Base-by-base conservation (phyloP, 2,888 invertebrate species). In the Selenia dentaria region DNA sequence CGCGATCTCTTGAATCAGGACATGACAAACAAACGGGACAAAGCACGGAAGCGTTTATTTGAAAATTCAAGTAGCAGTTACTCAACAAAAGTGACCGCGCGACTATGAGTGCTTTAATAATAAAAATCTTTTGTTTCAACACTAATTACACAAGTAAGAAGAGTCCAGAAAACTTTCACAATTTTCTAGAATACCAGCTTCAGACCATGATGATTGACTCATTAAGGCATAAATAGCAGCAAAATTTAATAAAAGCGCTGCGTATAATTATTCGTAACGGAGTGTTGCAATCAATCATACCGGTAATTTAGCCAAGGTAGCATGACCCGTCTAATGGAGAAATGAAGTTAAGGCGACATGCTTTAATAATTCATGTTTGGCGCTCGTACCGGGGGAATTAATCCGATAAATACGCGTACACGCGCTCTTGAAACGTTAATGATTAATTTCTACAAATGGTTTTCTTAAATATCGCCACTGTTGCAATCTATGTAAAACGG, bases 261-360 rank as follows among this genome's bases (percentile, higher is more conserved):
- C 40, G 25, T 41, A 39, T 62, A 64, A 67, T 66, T 68, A 60
- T 67, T 68, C 60, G 54, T 64, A 63, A 66, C 62, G 39, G 45
- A 54, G 54, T 46, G 60, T 61, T 62, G 64, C 64, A 59, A 75
- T 75, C 71, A 63, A 75, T 75, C 75, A 74, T 71, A 56, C 40
- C 38, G 42, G 66, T 68, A 70, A 73, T 69, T 73, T 70, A 63
- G 62, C 66, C 43, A 63, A 68, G 69, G 66, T 66, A 59, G 59
- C 64, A 64, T 67, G 71, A 68, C 64, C 62, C 52, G 53, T 42
- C 62, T 74, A 74, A 74, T 74, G 74, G 74, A 69, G 62, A 59
- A 74, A 74, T 69, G 64, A 69, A 70, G 70, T 74, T 62, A 50
- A 54, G 54, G 54, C 56, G 61, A 64, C 64, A 65, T 50, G 48